Base-by-base conservation (phyloP, 2,113 vertebrate genomes). In the Calcarius ornatus region DNA sequence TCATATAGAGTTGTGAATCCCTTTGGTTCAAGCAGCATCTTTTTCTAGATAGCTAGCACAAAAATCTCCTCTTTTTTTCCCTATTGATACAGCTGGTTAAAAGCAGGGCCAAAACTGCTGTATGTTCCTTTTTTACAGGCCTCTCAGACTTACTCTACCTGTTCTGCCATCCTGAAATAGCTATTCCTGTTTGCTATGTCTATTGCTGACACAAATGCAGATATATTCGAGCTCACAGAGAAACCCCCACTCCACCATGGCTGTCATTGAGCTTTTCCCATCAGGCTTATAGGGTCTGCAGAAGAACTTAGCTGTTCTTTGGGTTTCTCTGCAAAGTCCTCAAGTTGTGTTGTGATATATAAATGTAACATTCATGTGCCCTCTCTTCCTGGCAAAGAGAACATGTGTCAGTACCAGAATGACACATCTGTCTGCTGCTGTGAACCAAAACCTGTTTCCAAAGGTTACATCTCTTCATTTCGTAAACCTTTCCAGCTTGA, bases 1-100 rank as follows among this genome's bases (percentile, higher is more conserved):
- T 99, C 68, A 97, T 98, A 18, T 98, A 98, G 95, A 76, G 54
- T 54, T 92, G 65, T 15, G 40, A 87, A 79, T 73, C 35, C 9
- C 31, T 94, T 91, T 0, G 6, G 81, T 82, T 97, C 56, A 66
- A 85, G 47, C 80, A 79, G 79, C 20, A 10, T 95, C 84, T 68
- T 79, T 83, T 93, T 92, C 82, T 77, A 91, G 77, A 56, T 64
- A 96, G 95, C 82, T 91, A 94, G 87, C 97, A 94, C 72, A 93
- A 96, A 91, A 72, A 20, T 31, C 53, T 95, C 86, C 35, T 87
- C 72, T 81, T 81, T 51, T 57, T 87, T 90, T 12, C 79, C 72
- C n/a, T 95, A 10, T 87, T 92, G 86, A 78, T 93, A 88, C 94
- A 97, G 95, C 97, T 97, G 96, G 97, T 97, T 93, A 95, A 82